phyloP scores from a whole-genome alignment of 1,140 invertebrate genomes.

The Steinernema khuongi region DNA sequence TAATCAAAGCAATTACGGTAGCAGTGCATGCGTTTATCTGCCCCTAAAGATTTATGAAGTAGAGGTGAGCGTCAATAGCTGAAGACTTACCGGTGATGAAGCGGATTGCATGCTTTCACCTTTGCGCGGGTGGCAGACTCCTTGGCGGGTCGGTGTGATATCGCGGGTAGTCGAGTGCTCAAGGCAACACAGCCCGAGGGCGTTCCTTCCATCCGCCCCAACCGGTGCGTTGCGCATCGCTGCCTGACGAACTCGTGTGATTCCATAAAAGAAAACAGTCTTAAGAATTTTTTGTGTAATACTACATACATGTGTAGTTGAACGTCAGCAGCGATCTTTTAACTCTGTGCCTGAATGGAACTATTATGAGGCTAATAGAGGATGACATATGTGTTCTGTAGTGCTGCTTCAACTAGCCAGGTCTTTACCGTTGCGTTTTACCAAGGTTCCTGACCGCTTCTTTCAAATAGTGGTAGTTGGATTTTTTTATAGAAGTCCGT shows the following conservation, averaged over 20 bases:
- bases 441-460: no score
- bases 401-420: no score
- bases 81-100: neutral
- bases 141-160: neutral
- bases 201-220: neutral
- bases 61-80: no score
- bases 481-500: no score
- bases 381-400: no score
- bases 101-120: neutral
- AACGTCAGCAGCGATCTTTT: no score
- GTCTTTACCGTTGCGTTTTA: no score
- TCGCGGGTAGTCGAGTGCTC: neutral
- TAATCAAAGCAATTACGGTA: neutral
- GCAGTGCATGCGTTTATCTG: neutral
- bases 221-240: neutral
- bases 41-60: neutral
- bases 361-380: no score
- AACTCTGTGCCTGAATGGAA: no score
- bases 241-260: neutral
- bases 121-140: slow-evolving; percentile 11
- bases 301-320: neutral
- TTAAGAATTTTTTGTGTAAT: slow-evolving; percentile 6
- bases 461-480: no score
- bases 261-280: neutral
- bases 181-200: neutral